These are phyloP conservation scores for Nephila pilipes DNA, from an alignment of 1,140 invertebrate species.

Conservation along the genomic window DNA sequence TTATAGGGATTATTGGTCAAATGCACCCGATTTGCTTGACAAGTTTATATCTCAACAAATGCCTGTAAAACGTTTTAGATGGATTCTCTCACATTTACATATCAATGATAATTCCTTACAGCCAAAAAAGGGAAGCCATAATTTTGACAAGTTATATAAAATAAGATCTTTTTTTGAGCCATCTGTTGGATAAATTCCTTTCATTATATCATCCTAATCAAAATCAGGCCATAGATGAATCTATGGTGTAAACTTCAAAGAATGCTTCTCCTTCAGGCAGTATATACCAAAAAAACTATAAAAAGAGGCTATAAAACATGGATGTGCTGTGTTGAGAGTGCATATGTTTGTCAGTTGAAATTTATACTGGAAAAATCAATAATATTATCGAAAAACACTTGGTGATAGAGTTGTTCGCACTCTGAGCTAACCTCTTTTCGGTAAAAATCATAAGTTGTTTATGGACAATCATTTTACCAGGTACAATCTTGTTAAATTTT, in stretches of 20 bases:
- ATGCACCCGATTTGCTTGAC: neutral
- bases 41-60: neutral
- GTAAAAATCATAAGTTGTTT: constrained; percentile 31
- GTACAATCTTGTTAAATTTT: neutral
- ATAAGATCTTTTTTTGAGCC: neutral
- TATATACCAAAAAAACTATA: constrained; percentile 76
- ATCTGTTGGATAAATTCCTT: constrained; percentile 13
- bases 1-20: constrained; percentile 31
- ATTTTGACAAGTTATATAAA: neutral
- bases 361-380: constrained; percentile 76
- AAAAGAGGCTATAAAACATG: constrained; percentile 78
- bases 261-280: neutral
- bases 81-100: constrained; percentile 45
- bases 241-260: constrained; percentile 77
- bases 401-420: constrained; percentile 23
- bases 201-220: neutral
- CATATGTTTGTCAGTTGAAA: constrained; percentile 72
- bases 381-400: constrained; percentile 40
- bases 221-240: constrained; percentile 76
- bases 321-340: constrained; percentile 66
- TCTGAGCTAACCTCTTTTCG: neutral
- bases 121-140: neutral
- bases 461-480: constrained; percentile 23
- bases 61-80: neutral
- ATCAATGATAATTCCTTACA: constrained; percentile 32